Conservation (phyloP, 1,140 invertebrate species). For the Bombus waltoni region DNA sequence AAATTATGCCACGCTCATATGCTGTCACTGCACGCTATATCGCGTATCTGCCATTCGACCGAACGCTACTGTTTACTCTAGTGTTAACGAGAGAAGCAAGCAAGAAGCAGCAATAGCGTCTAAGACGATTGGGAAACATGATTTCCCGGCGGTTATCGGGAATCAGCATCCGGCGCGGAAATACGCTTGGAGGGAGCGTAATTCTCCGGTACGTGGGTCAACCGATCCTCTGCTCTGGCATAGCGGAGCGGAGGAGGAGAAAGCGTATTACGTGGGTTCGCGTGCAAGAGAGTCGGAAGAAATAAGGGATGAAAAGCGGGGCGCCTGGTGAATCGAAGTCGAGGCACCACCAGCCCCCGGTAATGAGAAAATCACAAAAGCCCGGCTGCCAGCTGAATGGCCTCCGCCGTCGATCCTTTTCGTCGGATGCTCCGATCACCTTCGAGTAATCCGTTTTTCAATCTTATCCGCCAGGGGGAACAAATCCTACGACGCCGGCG, state of each 20-base stretch:
- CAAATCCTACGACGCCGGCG: neutral
- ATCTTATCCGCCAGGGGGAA: constrained; percentile 34
- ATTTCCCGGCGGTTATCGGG: neutral
- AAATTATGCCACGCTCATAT: no score
- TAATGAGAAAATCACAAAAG: constrained; percentile 77
- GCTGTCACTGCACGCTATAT: no score
- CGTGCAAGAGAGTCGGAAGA: neutral
- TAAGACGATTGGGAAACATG: neutral
- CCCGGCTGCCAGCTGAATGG: constrained; percentile 51
- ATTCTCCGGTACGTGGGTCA: neutral
- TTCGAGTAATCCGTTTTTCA: constrained; percentile 54
- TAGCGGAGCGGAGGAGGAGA: neutral
- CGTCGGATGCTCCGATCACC: constrained; percentile 37
- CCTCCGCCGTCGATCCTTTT: constrained; percentile 28
- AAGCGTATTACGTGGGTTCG: neutral
- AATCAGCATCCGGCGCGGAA: neutral
- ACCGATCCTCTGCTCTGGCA: neutral
- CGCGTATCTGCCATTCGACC: no score
- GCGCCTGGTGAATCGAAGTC: neutral
- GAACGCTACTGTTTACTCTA: no score
- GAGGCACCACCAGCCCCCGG: constrained; percentile 26
- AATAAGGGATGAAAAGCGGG: constrained; percentile 13
- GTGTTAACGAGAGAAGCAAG: no score
- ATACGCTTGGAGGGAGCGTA: neutral
- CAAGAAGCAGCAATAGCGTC: no score